Percentiles rank a stretch among this genome's conserved stretches.
These are phyloP conservation scores for Ichneumoninae sp. DNA, from an alignment of 2,888 invertebrate species.

Conservation along the genomic window DNA sequence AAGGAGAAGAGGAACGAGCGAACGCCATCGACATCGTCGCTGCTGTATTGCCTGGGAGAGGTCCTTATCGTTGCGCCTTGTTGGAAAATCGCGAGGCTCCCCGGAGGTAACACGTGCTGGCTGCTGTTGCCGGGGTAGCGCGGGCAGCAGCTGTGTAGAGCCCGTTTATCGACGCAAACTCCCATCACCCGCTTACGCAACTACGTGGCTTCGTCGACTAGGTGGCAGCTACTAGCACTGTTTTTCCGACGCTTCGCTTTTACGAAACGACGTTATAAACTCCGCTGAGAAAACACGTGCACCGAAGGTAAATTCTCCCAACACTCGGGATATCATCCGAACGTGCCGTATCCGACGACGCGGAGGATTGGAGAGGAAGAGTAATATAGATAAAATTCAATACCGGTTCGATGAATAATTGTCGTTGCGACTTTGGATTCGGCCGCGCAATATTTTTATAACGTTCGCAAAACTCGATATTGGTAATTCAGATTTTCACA, in stretches of 20 bases:
- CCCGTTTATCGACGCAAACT: constrained; percentile 65
- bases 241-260: constrained; percentile 1
- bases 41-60: not conserved
- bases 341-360: not conserved
- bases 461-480: not conserved
- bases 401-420: not conserved
- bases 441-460: not conserved
- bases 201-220: constrained; percentile 16
- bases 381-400: not conserved
- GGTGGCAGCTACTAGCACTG: constrained; percentile 13
- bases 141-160: constrained; percentile 30
- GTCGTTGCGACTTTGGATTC: not conserved
- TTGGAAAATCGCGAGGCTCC: constrained; percentile 35
- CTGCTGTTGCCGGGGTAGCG: constrained; percentile 57
- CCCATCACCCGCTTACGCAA: constrained; percentile 62
- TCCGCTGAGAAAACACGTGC: not conserved
- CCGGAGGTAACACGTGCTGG: constrained; percentile 26
- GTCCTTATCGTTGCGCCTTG: constrained; percentile 31
- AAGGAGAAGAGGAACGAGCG: constrained; percentile 32
- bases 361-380: not conserved
- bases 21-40: constrained; percentile 19
- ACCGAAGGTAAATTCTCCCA: not conserved
- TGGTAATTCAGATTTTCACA: not conserved
- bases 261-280: not conserved
- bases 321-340: not conserved